Conservation (phyloP, 1,140 invertebrate genomes). For the Stratiolaelaps scimitus region DNA sequence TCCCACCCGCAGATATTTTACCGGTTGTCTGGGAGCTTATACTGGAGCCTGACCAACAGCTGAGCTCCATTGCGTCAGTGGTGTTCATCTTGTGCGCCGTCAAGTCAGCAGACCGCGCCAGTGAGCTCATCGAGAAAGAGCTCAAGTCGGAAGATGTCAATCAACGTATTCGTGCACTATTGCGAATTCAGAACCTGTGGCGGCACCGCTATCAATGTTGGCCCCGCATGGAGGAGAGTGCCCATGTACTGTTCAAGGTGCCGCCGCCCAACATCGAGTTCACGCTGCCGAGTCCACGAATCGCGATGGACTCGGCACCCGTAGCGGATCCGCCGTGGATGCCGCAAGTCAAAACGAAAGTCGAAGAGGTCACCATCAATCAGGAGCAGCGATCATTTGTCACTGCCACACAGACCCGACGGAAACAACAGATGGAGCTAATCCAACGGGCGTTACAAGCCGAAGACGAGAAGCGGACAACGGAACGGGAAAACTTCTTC, state of each 20-base stretch:
- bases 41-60: conserved; percentile 55
- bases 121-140: conserved; percentile 71
- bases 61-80: conserved; percentile 55
- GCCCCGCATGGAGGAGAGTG: conserved; percentile 95
- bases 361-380: conserved; percentile 97
- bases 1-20: conserved; percentile 53
- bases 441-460: conserved; percentile 85
- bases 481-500: conserved; percentile 85
- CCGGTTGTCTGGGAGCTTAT: conserved; percentile 86
- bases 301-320: conserved; percentile 80
- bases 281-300: conserved; percentile 93
- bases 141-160: conserved; percentile 66
- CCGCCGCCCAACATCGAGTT: conserved; percentile 98
- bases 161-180: conserved; percentile 60
- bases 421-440: conserved; percentile 96
- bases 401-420: conserved; percentile 92
- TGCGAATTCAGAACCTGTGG: conserved; percentile 85
- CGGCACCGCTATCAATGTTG: conserved; percentile 94
- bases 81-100: conserved; percentile 83
- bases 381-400: conserved; percentile 93
- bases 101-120: conserved; percentile 68
- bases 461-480: conserved; percentile 84
- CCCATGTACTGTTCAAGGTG: conserved; percentile 85
- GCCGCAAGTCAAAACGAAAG: conserved; percentile 91
- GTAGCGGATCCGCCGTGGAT: conserved; percentile 98